A percentile compares a stretch with the other conserved stretches of the same genome.
These are phyloP conservation scores for Cephus nigrinus DNA, from an alignment of 2,888 invertebrate genomes.

Conservation along the genomic window DNA sequence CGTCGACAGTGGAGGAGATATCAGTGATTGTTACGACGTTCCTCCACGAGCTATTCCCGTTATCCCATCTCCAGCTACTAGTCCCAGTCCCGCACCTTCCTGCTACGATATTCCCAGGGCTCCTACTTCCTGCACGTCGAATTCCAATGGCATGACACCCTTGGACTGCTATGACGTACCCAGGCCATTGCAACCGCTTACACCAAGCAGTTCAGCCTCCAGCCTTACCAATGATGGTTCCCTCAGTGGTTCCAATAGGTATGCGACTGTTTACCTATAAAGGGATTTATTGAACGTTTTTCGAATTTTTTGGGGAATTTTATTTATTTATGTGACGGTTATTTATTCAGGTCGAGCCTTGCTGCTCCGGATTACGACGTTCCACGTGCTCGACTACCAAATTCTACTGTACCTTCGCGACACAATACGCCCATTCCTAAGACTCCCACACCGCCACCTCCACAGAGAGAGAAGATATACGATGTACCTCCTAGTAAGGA, in stretches of 20 bases:
- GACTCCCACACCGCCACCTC: slow-evolving; percentile 30
- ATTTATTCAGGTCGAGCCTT: slow-evolving; percentile 63
- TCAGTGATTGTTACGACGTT: slow-evolving; percentile 71
- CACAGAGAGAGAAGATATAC: slow-evolving; percentile 67
- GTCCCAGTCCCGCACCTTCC: slow-evolving; percentile 69
- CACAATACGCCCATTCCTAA: slow-evolving; percentile 49
- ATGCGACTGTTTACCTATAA: slow-evolving; percentile 36
- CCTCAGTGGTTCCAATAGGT: slow-evolving; percentile 69
- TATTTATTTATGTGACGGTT: background rate
- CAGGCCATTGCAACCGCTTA: slow-evolving; percentile 72
- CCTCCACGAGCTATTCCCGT: slow-evolving; percentile 74
- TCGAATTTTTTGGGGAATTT: background rate
- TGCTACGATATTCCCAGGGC: slow-evolving; percentile 63
- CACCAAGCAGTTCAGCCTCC: slow-evolving; percentile 77
- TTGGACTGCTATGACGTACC: slow-evolving; percentile 76
- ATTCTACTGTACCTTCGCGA: slow-evolving; percentile 49
- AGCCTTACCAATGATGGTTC: slow-evolving; percentile 75
- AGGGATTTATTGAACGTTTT: background rate
- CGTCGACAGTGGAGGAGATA: slow-evolving; percentile 51
- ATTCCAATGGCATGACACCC: slow-evolving; percentile 58
- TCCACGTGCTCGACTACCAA: slow-evolving; percentile 69
- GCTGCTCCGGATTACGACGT: slow-evolving; percentile 79
- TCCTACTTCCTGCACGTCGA: slow-evolving; percentile 60
- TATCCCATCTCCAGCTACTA: slow-evolving; percentile 69
- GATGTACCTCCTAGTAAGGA: slow-evolving; percentile 75